Percentiles rank a stretch among this genome's conserved stretches.
Conservation (phyloP, 2,797 vertebrate species). For the Squalus acanthias region DNA sequence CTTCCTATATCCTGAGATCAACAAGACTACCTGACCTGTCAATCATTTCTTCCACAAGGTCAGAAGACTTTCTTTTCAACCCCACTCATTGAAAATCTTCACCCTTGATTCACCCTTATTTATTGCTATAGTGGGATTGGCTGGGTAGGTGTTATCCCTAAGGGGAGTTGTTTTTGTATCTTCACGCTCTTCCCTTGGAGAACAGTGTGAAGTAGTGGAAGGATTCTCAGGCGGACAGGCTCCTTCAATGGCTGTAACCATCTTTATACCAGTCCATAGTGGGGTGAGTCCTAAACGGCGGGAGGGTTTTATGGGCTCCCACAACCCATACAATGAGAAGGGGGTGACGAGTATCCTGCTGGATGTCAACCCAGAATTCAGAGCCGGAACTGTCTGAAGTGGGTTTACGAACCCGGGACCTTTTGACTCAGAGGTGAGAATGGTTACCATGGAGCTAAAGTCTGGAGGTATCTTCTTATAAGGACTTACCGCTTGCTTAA, state of each 20-base stretch:
- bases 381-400: not conserved
- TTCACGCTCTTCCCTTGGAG: not conserved
- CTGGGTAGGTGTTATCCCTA: not conserved
- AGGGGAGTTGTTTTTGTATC: not conserved
- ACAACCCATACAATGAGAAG: not conserved
- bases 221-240: not conserved
- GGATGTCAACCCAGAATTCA: not conserved
- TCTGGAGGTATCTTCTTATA: not conserved
- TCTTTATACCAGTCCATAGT: not conserved
- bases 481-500: not conserved
- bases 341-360: not conserved
- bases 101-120: not conserved
- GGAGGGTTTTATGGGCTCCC: not conserved
- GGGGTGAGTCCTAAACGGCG: not conserved
- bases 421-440: not conserved
- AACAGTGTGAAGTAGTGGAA: not conserved
- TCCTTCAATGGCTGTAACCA: not conserved
- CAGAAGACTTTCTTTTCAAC: not conserved
- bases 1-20: no score
- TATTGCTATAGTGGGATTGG: not conserved
- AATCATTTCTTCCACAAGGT: not conserved
- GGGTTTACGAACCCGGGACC: not conserved
- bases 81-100: not conserved
- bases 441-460: not conserved
- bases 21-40: not conserved